phyloP scores from a whole-genome alignment of 2,113 vertebrate genomes.

The Seriola quinqueradiata region DNA sequence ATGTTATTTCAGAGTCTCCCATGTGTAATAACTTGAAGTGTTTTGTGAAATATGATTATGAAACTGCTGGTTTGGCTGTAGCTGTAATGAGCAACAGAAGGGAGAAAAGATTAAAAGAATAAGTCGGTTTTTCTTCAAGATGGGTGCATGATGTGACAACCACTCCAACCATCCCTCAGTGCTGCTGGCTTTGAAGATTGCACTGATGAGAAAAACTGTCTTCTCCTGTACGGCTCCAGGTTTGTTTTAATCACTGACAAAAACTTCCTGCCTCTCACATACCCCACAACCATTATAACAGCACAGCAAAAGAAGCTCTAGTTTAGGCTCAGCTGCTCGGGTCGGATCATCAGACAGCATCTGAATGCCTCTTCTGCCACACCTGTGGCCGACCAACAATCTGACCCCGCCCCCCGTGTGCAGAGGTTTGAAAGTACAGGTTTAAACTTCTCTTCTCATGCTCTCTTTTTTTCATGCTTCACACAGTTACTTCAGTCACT shows the following conservation, averaged over 20 bases:
- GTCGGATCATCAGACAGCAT: no score
- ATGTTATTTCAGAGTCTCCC: neutral
- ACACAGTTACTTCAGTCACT: no score
- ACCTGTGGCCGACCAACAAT: no score
- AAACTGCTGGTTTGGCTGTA: conserved; percentile 4
- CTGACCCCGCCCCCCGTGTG: no score
- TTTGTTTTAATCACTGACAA: neutral
- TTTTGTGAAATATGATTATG: conserved; percentile 12
- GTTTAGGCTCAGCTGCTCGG: no score
- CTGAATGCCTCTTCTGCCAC: no score
- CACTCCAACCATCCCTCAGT: neutral
- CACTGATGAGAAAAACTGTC: neutral
- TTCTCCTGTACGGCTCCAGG: neutral
- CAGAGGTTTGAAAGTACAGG: no score
- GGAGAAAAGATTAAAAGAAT: conserved; percentile 16
- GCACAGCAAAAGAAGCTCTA: neutral
- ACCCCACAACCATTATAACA: neutral
- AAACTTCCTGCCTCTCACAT: neutral
- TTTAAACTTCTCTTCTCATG: no score
- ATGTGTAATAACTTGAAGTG: neutral
- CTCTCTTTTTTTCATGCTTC: no score
- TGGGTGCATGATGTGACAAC: neutral
- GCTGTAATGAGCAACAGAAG: neutral
- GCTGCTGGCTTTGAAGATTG: neutral
- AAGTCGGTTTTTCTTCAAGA: neutral